These are phyloP conservation scores for Argyresthia albistria DNA, from an alignment of 2,888 invertebrate genomes.

Conservation along the genomic window DNA sequence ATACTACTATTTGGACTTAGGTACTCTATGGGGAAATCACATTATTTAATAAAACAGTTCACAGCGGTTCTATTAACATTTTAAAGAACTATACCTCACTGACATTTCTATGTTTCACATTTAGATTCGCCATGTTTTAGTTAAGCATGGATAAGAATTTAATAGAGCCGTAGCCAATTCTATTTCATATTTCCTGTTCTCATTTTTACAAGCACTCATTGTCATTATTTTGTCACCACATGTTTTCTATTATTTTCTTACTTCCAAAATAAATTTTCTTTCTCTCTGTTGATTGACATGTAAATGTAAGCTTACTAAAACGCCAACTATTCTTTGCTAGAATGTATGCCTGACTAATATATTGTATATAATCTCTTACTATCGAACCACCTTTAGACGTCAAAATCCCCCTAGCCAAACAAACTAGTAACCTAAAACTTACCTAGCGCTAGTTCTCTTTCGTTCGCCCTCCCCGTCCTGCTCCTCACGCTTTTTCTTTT, in stretches of 20 bases:
- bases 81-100: not conserved
- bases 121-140: too few relatives aligned
- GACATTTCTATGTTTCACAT: too few relatives aligned
- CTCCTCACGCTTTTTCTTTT: constrained; percentile 60
- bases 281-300: not conserved
- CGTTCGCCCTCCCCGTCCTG: constrained; percentile 47
- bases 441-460: constrained; percentile 21
- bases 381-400: not conserved
- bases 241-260: constrained; percentile 6
- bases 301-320: constrained; percentile 1
- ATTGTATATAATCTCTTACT: not conserved
- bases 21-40: constrained; percentile 49
- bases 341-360: not conserved
- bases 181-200: not conserved
- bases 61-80: constrained; percentile 13
- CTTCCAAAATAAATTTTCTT: not conserved
- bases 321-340: not conserved
- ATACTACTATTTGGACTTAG: constrained; percentile 51
- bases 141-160: too few relatives aligned
- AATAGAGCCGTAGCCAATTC: too few relatives aligned
- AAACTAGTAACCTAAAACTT: not conserved
- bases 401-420: not conserved
- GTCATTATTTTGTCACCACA: constrained; percentile 13
- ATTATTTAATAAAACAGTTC: constrained; percentile 26
- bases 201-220: constrained; percentile 39